Conservation (phyloP, 2,797 vertebrate species). For the Phalanger gymnotis region DNA sequence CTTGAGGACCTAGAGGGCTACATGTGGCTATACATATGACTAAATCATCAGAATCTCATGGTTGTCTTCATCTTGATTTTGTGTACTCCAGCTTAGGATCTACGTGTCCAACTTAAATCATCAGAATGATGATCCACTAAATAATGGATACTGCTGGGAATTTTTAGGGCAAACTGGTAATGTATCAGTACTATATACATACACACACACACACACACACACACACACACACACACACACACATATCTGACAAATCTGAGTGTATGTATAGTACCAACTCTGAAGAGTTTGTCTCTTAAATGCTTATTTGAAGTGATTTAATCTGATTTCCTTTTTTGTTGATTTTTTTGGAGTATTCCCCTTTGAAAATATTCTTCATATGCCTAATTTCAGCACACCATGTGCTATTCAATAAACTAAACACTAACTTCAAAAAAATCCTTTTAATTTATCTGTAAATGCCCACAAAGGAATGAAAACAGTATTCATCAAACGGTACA, state of each 20-base stretch:
- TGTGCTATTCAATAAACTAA: not conserved
- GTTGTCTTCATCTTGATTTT: not conserved
- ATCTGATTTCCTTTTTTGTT: not conserved
- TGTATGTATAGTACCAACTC: not conserved
- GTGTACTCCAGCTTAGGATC: not conserved
- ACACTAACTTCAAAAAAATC: not conserved
- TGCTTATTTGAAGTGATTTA: not conserved
- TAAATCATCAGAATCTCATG: not conserved
- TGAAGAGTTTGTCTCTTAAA: not conserved
- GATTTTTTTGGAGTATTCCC: not conserved
- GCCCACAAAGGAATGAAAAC: not conserved
- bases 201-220: too few species aligned
- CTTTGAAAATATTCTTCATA: not conserved
- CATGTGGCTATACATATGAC: not conserved
- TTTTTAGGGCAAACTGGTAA: not conserved
- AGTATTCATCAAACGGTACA: not conserved
- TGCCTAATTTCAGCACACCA: not conserved
- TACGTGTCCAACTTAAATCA: not conserved
- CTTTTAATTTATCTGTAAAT: not conserved
- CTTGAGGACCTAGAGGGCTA: too few species aligned
- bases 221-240: too few species aligned
- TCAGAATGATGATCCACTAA: not conserved
- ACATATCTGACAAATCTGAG: not conserved
- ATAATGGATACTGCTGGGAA: not conserved
- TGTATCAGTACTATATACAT: too few species aligned